Evolutionary conservation across 1,140 invertebrate species (phyloP).

Genomic region (Dendrolimus kikuchii): DNA sequence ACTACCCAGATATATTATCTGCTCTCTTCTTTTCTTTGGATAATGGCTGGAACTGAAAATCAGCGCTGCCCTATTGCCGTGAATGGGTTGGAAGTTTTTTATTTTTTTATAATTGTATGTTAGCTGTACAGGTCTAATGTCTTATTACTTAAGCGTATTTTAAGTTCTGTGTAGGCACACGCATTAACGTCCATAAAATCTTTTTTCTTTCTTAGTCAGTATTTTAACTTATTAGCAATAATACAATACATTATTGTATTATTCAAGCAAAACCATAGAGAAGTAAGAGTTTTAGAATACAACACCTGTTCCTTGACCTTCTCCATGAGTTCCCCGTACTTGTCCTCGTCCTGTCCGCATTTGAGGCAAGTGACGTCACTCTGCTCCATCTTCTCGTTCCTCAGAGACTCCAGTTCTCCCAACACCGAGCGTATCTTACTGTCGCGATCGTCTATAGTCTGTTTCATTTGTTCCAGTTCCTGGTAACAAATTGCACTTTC

Average conservation of each 20-base stretch:
- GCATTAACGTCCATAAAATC: no score
- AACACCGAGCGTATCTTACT: constrained; percentile 49
- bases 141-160: no score
- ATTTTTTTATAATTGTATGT: no score
- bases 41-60: no score
- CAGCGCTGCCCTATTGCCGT: no score
- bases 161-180: no score
- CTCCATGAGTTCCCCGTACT: constrained; percentile 28
- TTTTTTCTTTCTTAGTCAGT: no score
- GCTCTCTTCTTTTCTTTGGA: no score
- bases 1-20: no score
- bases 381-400: constrained; percentile 39
- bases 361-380: constrained; percentile 34
- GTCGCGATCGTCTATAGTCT: constrained; percentile 60
- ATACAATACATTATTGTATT: constrained; percentile 31
- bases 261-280: not conserved
- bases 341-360: constrained; percentile 37
- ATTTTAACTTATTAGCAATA: not conserved
- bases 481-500: no score
- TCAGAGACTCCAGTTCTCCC: constrained; percentile 51
- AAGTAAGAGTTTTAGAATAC: not conserved
- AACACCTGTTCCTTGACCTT: constrained; percentile 46
- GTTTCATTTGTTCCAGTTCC: constrained; percentile 52
- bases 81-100: no score
- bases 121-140: no score